Evolutionary conservation across 2,113 vertebrate genomes (phyloP).

Genomic region (Astur gentilis): DNA sequence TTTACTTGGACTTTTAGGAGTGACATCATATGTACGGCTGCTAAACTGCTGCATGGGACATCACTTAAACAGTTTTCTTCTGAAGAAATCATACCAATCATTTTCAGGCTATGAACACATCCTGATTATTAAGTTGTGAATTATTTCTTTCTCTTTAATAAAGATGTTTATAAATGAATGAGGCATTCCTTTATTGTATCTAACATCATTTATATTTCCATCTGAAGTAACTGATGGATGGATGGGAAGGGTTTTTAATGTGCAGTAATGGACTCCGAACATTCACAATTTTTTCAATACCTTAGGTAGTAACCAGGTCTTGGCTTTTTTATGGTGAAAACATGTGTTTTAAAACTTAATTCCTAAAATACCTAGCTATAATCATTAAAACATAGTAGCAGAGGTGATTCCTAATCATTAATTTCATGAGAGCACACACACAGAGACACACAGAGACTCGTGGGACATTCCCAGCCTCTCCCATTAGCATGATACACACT

Average conservation of each 20-base stretch:
- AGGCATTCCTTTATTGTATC: constrained; percentile 12
- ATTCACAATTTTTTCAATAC: not conserved
- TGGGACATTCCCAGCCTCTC: not conserved
- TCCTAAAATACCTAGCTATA: not conserved
- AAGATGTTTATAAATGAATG: constrained; percentile 8
- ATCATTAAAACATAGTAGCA: not conserved
- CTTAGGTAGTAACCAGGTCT: not conserved
- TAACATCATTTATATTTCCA: not conserved
- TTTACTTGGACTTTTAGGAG: constrained; percentile 91
- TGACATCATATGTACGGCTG: constrained; percentile 98
- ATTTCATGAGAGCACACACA: not conserved
- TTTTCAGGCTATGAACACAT: not conserved
- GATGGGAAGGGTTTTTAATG: not conserved
- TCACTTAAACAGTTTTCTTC: constrained; percentile 64
- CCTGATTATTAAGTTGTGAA: constrained; percentile 13
- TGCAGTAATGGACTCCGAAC: not conserved
- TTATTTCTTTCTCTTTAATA: constrained; percentile 29
- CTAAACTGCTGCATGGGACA: constrained; percentile 91
- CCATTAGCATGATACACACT: not conserved
- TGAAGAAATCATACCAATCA: constrained; percentile 12
- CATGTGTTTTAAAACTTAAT: not conserved
- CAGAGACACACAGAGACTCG: not conserved
- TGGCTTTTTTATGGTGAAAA: not conserved
- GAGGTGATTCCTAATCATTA: not conserved
- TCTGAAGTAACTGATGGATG: not conserved